Evolutionary conservation across 2,888 invertebrate genomes (phyloP).

Genomic region (Orthonevra nobilis): DNA sequence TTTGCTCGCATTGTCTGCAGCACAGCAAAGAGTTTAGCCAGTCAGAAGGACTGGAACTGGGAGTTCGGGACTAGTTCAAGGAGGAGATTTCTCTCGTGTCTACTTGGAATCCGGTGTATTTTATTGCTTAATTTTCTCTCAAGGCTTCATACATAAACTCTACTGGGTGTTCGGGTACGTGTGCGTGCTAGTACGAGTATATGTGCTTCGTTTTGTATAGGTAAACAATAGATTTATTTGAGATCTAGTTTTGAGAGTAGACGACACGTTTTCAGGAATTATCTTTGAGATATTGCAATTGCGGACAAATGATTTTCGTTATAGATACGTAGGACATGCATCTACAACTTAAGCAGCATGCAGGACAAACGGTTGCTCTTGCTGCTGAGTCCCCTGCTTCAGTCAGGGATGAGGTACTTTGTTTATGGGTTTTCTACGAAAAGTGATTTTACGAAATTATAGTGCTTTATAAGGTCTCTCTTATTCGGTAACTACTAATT

Average conservation of each 20-base stretch:
- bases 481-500: conserved; percentile 51
- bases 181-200: conserved; percentile 38
- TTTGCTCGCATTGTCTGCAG: conserved; percentile 18
- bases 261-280: conserved; percentile 66
- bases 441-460: conserved; percentile 51
- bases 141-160: conserved; percentile 65
- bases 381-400: too few relatives aligned
- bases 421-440: conserved; percentile 55
- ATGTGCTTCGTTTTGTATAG: conserved; percentile 38
- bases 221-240: conserved; percentile 67
- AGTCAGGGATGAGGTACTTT: conserved; percentile 7
- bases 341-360: not conserved
- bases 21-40: conserved; percentile 21
- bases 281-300: conserved; percentile 68
- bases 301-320: conserved; percentile 61
- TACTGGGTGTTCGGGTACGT: conserved; percentile 53
- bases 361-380: not conserved
- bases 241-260: conserved; percentile 67
- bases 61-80: conserved; percentile 52
- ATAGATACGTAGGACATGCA: conserved; percentile 44
- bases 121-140: conserved; percentile 70
- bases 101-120: conserved; percentile 68
- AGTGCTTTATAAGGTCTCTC: conserved; percentile 29
- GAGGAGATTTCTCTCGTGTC: conserved; percentile 66
- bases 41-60: too few relatives aligned